A percentile compares a stretch with the other conserved stretches of the same genome.
phyloP scores from a whole-genome alignment of 2,113 vertebrate genomes.

The Periophthalmus modestus region DNA sequence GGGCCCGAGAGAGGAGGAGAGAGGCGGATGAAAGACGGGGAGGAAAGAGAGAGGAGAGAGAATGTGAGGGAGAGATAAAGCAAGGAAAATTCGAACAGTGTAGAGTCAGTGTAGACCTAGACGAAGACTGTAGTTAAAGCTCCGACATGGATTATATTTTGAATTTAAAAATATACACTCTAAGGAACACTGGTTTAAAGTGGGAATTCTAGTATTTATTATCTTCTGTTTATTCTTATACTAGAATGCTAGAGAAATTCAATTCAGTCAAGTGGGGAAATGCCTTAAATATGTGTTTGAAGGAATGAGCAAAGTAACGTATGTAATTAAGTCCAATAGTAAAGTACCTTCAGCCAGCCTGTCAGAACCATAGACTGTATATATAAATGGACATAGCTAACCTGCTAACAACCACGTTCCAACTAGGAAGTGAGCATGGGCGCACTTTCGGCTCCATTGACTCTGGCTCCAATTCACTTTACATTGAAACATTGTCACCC shows the following conservation, averaged over 20 bases:
- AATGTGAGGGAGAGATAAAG: neutral
- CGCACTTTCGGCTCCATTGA: no score
- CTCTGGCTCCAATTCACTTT: no score
- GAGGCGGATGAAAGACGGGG: neutral
- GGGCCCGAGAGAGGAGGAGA: neutral
- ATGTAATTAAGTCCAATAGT: no score
- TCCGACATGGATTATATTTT: neutral
- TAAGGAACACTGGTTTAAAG: neutral
- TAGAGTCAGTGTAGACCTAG: neutral
- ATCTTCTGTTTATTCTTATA: neutral
- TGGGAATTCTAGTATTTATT: neutral
- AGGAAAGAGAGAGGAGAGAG: neutral
- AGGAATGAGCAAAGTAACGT: no score
- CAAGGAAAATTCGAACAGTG: constrained; percentile 1
- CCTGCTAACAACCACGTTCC: no score
- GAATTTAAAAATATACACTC: neutral
- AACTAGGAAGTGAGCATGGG: no score
- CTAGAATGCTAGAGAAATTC: neutral
- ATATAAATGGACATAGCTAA: no score
- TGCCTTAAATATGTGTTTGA: no score
- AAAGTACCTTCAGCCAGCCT: no score
- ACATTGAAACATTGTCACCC: no score
- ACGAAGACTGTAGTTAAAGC: neutral
- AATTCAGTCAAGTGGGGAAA: no score
- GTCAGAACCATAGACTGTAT: no score